These are phyloP conservation scores for Gymnorhina tibicen DNA, from an alignment of 2,113 vertebrate species.

Conservation along the genomic window DNA sequence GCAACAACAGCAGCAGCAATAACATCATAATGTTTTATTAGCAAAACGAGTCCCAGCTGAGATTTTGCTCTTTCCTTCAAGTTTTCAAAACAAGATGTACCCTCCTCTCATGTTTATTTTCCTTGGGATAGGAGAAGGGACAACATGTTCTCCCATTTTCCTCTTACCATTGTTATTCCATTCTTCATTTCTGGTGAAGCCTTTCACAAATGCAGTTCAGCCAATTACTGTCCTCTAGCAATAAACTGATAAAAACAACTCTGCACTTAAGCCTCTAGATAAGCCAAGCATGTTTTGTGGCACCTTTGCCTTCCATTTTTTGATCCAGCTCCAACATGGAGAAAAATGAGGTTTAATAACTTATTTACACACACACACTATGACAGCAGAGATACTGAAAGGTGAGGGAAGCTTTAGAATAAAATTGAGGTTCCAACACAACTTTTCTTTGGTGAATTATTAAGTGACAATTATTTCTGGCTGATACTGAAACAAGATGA, in stretches of 20 bases:
- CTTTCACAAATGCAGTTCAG: not conserved
- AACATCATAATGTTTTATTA: not conserved
- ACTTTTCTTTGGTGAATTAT: not conserved
- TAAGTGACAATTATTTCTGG: not conserved
- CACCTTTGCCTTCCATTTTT: not conserved
- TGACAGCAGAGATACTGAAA: not conserved
- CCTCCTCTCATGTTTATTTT: not conserved
- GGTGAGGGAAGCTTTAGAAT: not conserved
- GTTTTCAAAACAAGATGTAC: not conserved
- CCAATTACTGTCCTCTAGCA: not conserved
- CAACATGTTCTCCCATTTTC: not conserved
- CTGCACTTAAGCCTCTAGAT: not conserved
- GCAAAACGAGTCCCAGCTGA: not conserved
- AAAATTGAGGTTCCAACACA: not conserved
- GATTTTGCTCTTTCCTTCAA: not conserved
- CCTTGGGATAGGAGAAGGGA: not conserved
- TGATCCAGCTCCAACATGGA: not conserved
- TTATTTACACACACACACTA: not conserved
- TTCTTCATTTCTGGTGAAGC: not conserved
- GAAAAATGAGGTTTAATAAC: not conserved
- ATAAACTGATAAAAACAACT: not conserved
- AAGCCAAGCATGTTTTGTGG: not conserved
- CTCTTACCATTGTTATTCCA: not conserved
- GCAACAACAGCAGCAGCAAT: not conserved
- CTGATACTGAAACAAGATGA: not conserved